Base-by-base conservation (phyloP, 1,140 invertebrate genomes). In the Planococcus citri region DNA sequence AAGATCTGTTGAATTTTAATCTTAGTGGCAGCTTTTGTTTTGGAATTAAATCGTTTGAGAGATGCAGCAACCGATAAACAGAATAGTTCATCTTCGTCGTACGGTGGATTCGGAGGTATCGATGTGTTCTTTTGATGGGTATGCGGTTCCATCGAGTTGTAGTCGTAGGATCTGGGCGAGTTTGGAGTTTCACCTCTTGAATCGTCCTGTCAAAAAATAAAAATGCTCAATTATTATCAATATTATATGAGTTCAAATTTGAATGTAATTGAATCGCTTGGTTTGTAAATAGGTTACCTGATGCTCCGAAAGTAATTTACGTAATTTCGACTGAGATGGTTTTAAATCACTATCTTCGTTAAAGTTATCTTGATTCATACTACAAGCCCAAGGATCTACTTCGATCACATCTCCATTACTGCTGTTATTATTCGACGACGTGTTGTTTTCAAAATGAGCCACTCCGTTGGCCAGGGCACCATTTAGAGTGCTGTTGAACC, bases 31-130 rank as follows among this genome's bases (percentile, higher is more conserved):
- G 60, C 60, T 64, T 64, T 64, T 9, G 60, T 64, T 21, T 64
- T 64, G 3, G 22, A 24, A 14, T 10, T 64, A 17, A 64, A 64
- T 20, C 60, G 9, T 64, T 64, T 64, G 2, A 64, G 22, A 4
- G 60, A 64, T 17, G 60, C 60, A 4, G 60, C 60, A 24, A 64
- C 60, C 21, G 60, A 64, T 14, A 64, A 21, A 25, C 60, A 64
- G 25, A 64, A 64, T 9, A 64, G 22, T 64, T 64, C 60, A 17
- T 64, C 60, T 64, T 64, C 60, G 60, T 64, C 60, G 60, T 64
- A 64, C 22, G 25, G 9, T 17, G 60, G 60, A 24, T 10, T 2
- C 20, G 12, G 60, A 25, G 20, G 4, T 6, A 60, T 60, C 3
- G 60, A 20, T 24, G 2, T 25, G 20, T 64, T 10, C 10, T 24